A percentile compares a stretch with the other conserved stretches of the same genome.
Evolutionary conservation across 2,888 invertebrate species (phyloP).

Genomic region (Orchesella flavescens): DNA sequence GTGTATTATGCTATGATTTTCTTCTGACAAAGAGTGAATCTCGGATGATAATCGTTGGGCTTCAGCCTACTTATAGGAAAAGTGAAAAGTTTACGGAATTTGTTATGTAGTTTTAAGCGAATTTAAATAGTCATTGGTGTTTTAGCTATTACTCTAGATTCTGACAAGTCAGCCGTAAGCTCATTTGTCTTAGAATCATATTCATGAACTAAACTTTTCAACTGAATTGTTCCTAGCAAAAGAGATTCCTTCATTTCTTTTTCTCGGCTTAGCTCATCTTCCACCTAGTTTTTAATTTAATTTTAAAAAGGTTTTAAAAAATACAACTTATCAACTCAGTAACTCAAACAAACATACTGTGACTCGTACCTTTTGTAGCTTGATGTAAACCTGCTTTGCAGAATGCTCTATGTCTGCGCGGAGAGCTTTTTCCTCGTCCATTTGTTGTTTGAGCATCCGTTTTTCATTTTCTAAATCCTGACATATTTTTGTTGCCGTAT

Average conservation of each 20-base stretch:
- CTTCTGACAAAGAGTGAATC: conserved; percentile 12
- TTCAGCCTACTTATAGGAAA: conserved; percentile 25
- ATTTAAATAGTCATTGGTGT: no score
- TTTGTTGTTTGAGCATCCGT: conserved; percentile 24
- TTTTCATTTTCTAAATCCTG: conserved; percentile 10
- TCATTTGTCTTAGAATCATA: conserved; percentile 39
- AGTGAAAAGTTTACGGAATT: not conserved
- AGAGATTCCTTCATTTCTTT: conserved; percentile 62
- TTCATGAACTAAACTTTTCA: conserved; percentile 63
- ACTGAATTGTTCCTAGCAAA: conserved; percentile 62
- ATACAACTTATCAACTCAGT: no score
- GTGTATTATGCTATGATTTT: conserved; percentile 26
- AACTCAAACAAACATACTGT: no score
- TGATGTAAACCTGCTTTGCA: conserved; percentile 58
- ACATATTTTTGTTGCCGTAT: not conserved
- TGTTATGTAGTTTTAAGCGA: not conserved
- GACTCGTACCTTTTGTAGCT: conserved; percentile 63
- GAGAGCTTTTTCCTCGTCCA: conserved; percentile 47
- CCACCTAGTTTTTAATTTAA: conserved; percentile 24
- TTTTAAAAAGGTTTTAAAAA: no score
- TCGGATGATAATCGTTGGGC: conserved; percentile 14
- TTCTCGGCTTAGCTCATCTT: conserved; percentile 64
- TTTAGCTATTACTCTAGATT: conserved; percentile 54
- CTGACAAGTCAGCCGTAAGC: conserved; percentile 26
- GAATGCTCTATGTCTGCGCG: conserved; percentile 63